These are phyloP conservation scores for Elaeidobius kamerunicus DNA, from an alignment of 2,888 invertebrate species.

Conservation along the genomic window DNA sequence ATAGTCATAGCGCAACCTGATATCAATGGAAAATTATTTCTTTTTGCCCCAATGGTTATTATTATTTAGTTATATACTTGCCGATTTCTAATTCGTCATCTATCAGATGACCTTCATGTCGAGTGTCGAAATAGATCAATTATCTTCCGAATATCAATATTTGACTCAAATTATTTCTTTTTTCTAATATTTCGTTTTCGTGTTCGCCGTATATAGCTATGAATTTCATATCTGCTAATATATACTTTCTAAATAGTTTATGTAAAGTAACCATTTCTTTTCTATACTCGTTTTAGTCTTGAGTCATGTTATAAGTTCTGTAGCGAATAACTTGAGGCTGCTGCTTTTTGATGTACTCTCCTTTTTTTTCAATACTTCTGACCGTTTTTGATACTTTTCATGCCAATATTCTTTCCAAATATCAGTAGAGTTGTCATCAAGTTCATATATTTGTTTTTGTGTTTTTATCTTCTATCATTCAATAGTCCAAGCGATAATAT, in stretches of 20 bases:
- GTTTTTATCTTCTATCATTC: slow-evolving; percentile 44
- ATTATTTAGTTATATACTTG: too few relatives aligned
- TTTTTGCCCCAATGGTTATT: too few relatives aligned
- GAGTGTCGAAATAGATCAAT: too few relatives aligned
- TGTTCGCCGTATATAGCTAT: slow-evolving; percentile 42
- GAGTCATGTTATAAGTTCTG: slow-evolving; percentile 43
- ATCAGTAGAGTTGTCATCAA: slow-evolving; percentile 43
- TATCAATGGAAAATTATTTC: too few relatives aligned
- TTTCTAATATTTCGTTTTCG: slow-evolving; percentile 37
- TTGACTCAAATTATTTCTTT: too few relatives aligned
- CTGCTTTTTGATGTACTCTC: slow-evolving; percentile 30
- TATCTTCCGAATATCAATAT: too few relatives aligned
- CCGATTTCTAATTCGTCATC: too few relatives aligned
- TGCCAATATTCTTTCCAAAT: slow-evolving; percentile 48
- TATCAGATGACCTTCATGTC: background rate
- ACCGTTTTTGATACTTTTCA: slow-evolving; percentile 47
- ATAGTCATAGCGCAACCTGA: too few relatives aligned
- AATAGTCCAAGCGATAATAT: slow-evolving; percentile 39
- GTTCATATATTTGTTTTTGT: slow-evolving; percentile 39
- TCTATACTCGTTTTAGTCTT: slow-evolving; percentile 41
- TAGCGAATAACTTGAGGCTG: slow-evolving; percentile 42
- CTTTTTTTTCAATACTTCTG: slow-evolving; percentile 39
- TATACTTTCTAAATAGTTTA: slow-evolving; percentile 44
- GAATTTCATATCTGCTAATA: slow-evolving; percentile 43
- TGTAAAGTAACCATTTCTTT: slow-evolving; percentile 45